Conservation (phyloP, 2,797 vertebrate species). For the Pantherophis vulpinus region DNA sequence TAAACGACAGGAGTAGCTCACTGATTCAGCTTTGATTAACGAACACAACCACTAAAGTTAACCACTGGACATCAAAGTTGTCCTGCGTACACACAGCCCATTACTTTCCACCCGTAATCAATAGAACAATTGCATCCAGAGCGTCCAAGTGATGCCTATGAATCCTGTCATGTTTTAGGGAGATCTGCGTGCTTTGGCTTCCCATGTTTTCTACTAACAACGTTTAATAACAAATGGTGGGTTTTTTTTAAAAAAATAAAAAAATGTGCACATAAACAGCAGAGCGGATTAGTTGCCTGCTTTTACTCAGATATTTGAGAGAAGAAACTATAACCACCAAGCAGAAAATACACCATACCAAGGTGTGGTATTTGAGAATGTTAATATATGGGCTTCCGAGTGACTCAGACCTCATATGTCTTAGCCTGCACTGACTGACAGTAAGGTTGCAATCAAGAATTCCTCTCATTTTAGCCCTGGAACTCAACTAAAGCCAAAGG, state of each 20-base stretch:
- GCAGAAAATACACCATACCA: neutral
- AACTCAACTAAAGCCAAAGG: neutral
- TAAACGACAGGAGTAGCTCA: neutral
- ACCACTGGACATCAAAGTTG: neutral
- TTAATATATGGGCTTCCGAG: neutral
- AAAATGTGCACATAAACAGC: neutral
- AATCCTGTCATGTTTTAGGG: neutral
- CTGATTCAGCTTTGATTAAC: neutral
- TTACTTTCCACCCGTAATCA: neutral
- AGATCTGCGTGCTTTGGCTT: neutral
- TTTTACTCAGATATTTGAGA: neutral
- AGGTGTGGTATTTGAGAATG: neutral
- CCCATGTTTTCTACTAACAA: neutral
- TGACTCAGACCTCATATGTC: neutral
- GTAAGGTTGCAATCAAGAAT: neutral
- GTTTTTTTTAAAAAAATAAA: neutral
- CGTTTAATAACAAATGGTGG: neutral
- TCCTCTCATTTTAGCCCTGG: neutral
- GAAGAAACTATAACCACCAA: neutral
- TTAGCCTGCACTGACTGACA: neutral
- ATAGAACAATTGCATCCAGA: neutral
- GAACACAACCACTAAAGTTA: neutral
- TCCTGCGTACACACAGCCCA: slow-evolving; percentile 1
- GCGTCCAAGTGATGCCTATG: neutral
- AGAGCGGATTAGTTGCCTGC: neutral